These are phyloP conservation scores for Cephalotes varians DNA, from an alignment of 2,888 invertebrate species.

Conservation along the genomic window DNA sequence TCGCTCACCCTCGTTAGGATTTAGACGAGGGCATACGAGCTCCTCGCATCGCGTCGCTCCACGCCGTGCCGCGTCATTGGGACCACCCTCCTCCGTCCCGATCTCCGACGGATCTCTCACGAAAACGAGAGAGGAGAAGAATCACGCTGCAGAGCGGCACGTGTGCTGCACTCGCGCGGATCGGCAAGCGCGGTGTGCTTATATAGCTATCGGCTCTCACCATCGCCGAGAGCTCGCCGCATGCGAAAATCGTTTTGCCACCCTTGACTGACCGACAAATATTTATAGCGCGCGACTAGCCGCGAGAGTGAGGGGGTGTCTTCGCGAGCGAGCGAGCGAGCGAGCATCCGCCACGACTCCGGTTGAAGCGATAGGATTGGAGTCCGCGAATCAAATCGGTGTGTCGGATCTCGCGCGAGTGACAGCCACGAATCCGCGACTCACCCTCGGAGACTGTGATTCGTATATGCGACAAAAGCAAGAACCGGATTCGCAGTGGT, in stretches of 20 bases:
- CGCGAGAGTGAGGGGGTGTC: slow-evolving; percentile 30
- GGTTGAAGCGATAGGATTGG: neutral
- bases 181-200: slow-evolving; percentile 59
- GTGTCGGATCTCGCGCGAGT: slow-evolving; percentile 59
- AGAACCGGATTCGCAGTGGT: slow-evolving; percentile 63
- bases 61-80: neutral
- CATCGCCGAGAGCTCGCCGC: slow-evolving; percentile 8
- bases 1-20: slow-evolving; percentile 12
- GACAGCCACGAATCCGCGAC: slow-evolving; percentile 34
- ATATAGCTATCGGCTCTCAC: slow-evolving; percentile 11
- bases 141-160: slow-evolving; percentile 75
- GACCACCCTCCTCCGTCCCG: slow-evolving; percentile 48
- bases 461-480: slow-evolving; percentile 58
- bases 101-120: slow-evolving; percentile 51
- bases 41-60: slow-evolving; percentile 29
- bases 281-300: slow-evolving; percentile 14
- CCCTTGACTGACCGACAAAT: slow-evolving; percentile 3
- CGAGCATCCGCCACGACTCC: neutral
- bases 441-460: slow-evolving; percentile 61
- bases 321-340: neutral
- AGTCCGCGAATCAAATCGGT: slow-evolving; percentile 10
- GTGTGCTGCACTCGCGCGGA: slow-evolving; percentile 75
- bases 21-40: slow-evolving; percentile 35
- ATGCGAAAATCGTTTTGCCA: slow-evolving; percentile 19
- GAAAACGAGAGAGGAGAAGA: slow-evolving; percentile 71